Evolutionary conservation across 2,797 vertebrate genomes (phyloP).

Genomic region (Pseudotriccus pelzelni): DNA sequence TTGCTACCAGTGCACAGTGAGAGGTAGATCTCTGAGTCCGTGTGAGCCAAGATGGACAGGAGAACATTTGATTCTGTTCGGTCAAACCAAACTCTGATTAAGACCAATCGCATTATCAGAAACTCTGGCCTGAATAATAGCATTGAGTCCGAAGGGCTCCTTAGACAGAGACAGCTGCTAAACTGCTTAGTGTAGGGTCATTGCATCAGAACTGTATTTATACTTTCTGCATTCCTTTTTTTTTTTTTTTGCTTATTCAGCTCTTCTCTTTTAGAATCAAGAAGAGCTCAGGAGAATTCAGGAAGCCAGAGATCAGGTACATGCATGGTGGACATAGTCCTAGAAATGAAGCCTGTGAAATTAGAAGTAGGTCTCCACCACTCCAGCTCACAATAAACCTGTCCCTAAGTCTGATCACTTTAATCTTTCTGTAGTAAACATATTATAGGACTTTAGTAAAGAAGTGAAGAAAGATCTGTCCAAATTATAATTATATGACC

Average conservation of each 20-base stretch:
- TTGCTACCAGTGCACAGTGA: background rate
- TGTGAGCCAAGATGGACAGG: background rate
- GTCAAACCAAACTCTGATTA: background rate
- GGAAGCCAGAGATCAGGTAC: background rate
- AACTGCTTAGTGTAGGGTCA: background rate
- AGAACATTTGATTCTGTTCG: background rate
- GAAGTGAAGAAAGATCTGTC: background rate
- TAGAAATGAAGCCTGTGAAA: background rate
- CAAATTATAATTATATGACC: background rate
- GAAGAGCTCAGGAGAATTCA: background rate
- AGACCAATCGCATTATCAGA: background rate
- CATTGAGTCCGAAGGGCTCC: background rate
- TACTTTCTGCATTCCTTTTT: background rate
- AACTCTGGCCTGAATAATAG: background rate
- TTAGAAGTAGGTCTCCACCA: background rate
- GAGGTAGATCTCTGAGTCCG: background rate
- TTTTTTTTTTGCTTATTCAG: background rate
- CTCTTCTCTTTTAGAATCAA: background rate
- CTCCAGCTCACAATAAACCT: background rate
- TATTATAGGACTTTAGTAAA: background rate
- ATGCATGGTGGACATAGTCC: background rate
- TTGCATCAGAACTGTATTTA: background rate
- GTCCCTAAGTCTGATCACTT: background rate
- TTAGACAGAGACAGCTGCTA: background rate
- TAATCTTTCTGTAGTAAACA: background rate